These are phyloP conservation scores for Parnassius orleans DNA, from an alignment of 2,888 invertebrate genomes.

Conservation along the genomic window DNA sequence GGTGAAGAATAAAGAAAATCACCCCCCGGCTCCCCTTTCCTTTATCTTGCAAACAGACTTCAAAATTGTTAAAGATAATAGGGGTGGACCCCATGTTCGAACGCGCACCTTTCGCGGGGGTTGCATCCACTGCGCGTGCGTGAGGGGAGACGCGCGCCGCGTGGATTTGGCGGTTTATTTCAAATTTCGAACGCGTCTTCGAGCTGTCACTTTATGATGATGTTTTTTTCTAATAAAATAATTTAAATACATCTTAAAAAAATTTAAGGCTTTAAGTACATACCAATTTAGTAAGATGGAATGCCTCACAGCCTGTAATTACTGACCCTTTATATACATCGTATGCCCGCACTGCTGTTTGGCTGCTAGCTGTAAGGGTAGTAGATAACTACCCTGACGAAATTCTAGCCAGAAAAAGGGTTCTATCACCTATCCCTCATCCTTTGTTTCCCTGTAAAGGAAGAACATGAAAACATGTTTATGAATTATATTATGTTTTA, in stretches of 20 bases:
- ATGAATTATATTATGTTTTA: too few species aligned
- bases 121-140: conserved; percentile 39
- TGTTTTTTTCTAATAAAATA: neutral
- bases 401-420: too few species aligned
- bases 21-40: conserved; percentile 76
- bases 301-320: too few species aligned
- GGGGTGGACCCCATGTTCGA: conserved; percentile 66
- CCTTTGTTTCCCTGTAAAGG: too few species aligned
- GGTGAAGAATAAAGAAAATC: conserved; percentile 81
- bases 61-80: conserved; percentile 79
- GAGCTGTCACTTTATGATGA: conserved; percentile 5
- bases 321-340: too few species aligned
- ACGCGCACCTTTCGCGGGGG: conserved; percentile 77
- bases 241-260: neutral
- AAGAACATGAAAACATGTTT: too few species aligned
- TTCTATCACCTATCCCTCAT: too few species aligned
- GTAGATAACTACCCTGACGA: too few species aligned
- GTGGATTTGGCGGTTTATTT: conserved; percentile 69
- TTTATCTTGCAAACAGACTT: conserved; percentile 81
- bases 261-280: too few species aligned
- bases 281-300: too few species aligned
- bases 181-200: conserved; percentile 56
- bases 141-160: conserved; percentile 53
- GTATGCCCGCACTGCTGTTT: too few species aligned
- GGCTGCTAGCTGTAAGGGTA: too few species aligned